Percentiles rank a stretch among this genome's conserved stretches.
Conservation (phyloP, 2,113 vertebrate genomes). For the Caranx ignobilis region DNA sequence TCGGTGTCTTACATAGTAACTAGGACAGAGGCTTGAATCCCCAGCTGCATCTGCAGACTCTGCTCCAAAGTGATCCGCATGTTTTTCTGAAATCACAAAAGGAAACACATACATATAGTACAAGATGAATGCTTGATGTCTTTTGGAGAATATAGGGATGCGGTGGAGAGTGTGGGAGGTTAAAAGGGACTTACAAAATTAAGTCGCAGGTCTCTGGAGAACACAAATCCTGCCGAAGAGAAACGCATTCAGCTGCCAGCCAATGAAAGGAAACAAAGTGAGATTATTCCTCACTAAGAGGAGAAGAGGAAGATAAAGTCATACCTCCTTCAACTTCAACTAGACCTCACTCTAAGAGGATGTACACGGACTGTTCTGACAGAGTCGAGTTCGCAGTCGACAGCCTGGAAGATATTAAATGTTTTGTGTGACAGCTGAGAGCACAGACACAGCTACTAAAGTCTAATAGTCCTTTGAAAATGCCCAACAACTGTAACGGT, state of each 20-base stretch:
- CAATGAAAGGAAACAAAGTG: slow-evolving; percentile 9
- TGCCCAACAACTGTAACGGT: not conserved
- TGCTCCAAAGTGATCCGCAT: slow-evolving; percentile 69
- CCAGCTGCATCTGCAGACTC: slow-evolving; percentile 54
- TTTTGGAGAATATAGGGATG: not conserved
- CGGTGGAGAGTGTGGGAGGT: not conserved
- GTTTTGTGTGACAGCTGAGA: not conserved
- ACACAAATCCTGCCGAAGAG: slow-evolving; percentile 74
- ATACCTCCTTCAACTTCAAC: slow-evolving; percentile 82
- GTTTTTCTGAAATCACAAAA: slow-evolving; percentile 73
- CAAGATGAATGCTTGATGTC: not conserved
- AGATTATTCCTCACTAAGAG: slow-evolving; percentile 22
- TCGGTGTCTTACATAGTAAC: slow-evolving; percentile 82
- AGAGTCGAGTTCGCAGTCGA: slow-evolving; percentile 81
- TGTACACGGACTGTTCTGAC: slow-evolving; percentile 78
- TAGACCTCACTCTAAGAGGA: slow-evolving; percentile 87
- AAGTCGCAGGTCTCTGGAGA: slow-evolving; percentile 79
- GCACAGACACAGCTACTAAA: not conserved
- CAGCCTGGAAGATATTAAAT: slow-evolving; percentile 77
- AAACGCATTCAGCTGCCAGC: slow-evolving; percentile 46
- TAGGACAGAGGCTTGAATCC: slow-evolving; percentile 79
- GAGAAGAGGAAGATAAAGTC: slow-evolving; percentile 14
- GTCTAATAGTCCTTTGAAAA: not conserved
- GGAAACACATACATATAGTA: not conserved
- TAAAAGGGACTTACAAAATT: slow-evolving; percentile 74